Base-by-base conservation (phyloP, 2,888 invertebrate genomes). In the Stenotaenia linearis region DNA sequence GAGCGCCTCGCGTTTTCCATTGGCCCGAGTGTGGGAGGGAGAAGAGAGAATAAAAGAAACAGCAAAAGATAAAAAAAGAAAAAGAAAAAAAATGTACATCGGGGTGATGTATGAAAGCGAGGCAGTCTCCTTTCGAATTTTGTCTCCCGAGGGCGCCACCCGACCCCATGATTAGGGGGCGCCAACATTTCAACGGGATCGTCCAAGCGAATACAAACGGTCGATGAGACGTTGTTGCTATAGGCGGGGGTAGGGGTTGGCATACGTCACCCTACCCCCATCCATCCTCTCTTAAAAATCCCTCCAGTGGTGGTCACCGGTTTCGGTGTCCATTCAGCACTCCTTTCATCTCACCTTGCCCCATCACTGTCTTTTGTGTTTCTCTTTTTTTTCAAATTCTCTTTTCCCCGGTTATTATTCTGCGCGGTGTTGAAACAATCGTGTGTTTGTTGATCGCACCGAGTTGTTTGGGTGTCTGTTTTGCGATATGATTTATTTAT, bases 131-230 rank as follows among this genome's bases (percentile, higher is more conserved):
- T 56, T 56, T 56, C 56, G 56, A 18, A 56, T 56, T 56, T 56
- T 23, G 21, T 56, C 56, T 56, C 56, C 56, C 56, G 56, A 56
- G 56, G 56, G 56, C 56, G 56, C 56, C 56, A 56, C 56, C 56
- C 56, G 56, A 56, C 56, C 56, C 56, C 56, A 56, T 56, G 56
- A 56, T 56, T 56, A 56, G 56, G 56, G 56, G 56, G 56, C 56
- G 56, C 56, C 56, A 56, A 56, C 56, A 56, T 56, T 56, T 56
- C 56, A 56, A 56, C 56, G 56, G 56, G 56, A 56, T 56, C 56
- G 21, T 23, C 56, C 56, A 21, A 56, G 56, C 56, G 56, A 56
- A 56, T 21, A 21, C 56, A 56, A 56, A 56, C 56, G 56, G 23
- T 23, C 56, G 56, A 56, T 56, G 56, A 56, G 56, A 56, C 56